Percentiles rank a stretch among this genome's conserved stretches.
Conservation (phyloP, 2,888 invertebrate genomes). For the Drosophila melanocephala region DNA sequence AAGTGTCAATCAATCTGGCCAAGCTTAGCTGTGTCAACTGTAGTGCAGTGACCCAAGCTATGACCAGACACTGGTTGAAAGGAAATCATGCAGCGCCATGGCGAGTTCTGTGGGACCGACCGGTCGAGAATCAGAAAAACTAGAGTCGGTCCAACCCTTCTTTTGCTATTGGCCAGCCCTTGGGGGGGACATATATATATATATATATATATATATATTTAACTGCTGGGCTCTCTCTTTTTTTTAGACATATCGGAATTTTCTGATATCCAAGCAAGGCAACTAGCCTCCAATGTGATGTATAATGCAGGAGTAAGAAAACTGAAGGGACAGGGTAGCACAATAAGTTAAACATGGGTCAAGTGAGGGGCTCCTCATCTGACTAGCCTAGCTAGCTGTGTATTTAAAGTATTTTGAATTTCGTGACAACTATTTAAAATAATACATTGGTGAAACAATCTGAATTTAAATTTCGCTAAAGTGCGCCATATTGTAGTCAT, state of each 20-base stretch:
- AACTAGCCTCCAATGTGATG: not conserved
- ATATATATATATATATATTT: no score
- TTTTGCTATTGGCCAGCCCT: not conserved
- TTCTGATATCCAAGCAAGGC: not conserved
- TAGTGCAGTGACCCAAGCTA: not conserved
- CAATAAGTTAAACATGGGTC: not conserved
- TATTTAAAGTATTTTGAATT: not conserved
- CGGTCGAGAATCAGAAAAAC: no score
- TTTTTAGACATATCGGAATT: not conserved
- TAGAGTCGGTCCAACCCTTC: not conserved
- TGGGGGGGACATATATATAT: no score
- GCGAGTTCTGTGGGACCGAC: not conserved
- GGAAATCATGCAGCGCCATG: not conserved
- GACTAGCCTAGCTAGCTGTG: not conserved
- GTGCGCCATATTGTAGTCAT: conserved; percentile 4
- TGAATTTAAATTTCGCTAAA: not conserved
- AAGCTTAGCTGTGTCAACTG: not conserved
- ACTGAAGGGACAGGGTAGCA: not conserved
- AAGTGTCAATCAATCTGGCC: not conserved
- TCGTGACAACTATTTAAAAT: not conserved
- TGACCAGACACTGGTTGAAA: not conserved
- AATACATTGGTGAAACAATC: not conserved
- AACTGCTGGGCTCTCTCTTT: not conserved
- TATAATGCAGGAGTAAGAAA: not conserved
- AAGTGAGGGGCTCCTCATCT: not conserved